Evolutionary conservation across 2,797 vertebrate genomes (phyloP), one percentile per base, ranked within the genome.

Genomic region (Lophius americanus): DNA sequence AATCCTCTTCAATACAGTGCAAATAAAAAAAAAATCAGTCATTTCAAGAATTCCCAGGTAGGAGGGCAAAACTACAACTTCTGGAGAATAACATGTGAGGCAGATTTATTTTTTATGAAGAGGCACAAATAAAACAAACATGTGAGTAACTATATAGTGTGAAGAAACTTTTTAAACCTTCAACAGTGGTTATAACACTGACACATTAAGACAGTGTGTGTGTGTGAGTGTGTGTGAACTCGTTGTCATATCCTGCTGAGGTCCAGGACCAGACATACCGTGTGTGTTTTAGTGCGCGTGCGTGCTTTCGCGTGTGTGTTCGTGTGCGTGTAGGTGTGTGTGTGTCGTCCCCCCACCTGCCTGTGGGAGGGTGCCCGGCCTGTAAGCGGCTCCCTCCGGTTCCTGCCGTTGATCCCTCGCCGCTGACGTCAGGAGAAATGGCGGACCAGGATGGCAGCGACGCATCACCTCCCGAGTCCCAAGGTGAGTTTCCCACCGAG

Each of bases 391-490:
- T 82, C 75, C 47, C 53, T 58, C 59, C 51, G 67, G 71, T 71
- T 85, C 73, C 82, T 76, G 70, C 68, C 39, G 46, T 63, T 86
- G 85, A 92, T 90, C 92, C 80, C 84, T 85, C 72, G 43, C 43
- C 43, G 77, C 79, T 94, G 93, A 95, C 94, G 94, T 94, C 92
- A 92, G 87, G 85, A 92, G 93, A 90, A 92, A 95, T 95, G 94
- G 94, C 94, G 93, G 94, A 94, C 77, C 90, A 76, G 91, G 92
- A 92, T 78, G 92, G 89, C 85, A 89, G 89, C 85, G 92, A 89
- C 90, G 86, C 88, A 83, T 92, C 90, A 89, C 85, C 83, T 82
- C 80, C 88, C 54, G 88, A 87, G 82, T 92, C 91, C 87, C 93
- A 92, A 91, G 93, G 94, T 94, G 91, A 94, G 91, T 77, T 78